A percentile compares a stretch with the other conserved stretches of the same genome.
phyloP scores from a whole-genome alignment of 2,888 invertebrate genomes.

The Petrolisthes cinctipes region DNA sequence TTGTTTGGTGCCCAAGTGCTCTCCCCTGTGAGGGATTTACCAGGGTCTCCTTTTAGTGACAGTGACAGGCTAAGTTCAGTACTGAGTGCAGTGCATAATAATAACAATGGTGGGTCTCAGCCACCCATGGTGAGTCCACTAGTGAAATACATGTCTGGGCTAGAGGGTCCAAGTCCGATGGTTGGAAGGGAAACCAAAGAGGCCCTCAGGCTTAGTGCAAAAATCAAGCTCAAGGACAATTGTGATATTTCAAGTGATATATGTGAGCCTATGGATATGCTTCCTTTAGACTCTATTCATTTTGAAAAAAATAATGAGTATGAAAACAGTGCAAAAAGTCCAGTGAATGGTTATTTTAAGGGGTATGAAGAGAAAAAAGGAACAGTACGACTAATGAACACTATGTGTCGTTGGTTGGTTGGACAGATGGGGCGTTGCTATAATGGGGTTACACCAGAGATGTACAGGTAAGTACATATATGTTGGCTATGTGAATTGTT shows the following conservation, averaged over 20 bases:
- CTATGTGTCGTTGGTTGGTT: slow-evolving; percentile 57
- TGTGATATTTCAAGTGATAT: slow-evolving; percentile 56
- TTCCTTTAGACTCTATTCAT: slow-evolving; percentile 23
- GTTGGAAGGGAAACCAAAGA: slow-evolving; percentile 38
- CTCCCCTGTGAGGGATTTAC: slow-evolving; percentile 33
- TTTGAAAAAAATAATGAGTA: slow-evolving; percentile 37
- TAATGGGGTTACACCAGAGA: slow-evolving; percentile 53
- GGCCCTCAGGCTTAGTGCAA: slow-evolving; percentile 32
- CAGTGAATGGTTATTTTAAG: slow-evolving; percentile 38
- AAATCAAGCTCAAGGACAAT: slow-evolving; percentile 46
- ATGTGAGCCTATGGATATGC: slow-evolving; percentile 40
- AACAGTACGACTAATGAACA: slow-evolving; percentile 60
- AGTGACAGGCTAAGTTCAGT: slow-evolving; percentile 28
- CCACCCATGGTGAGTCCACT: slow-evolving; percentile 25
- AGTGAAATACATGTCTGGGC: slow-evolving; percentile 30
- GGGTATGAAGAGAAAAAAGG: slow-evolving; percentile 58
- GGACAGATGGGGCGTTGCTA: slow-evolving; percentile 42
- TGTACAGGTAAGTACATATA: slow-evolving; percentile 47
- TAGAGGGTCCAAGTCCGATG: slow-evolving; percentile 35
- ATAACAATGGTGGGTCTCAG: slow-evolving; percentile 13
- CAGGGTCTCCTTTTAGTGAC: slow-evolving; percentile 23
- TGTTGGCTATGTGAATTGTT: background rate
- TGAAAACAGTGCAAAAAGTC: slow-evolving; percentile 39
- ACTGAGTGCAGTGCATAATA: slow-evolving; percentile 17
- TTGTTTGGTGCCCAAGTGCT: slow-evolving; percentile 33